These are phyloP conservation scores for Chaetodon trifascialis DNA, from an alignment of 2,113 vertebrate genomes.

Conservation along the genomic window DNA sequence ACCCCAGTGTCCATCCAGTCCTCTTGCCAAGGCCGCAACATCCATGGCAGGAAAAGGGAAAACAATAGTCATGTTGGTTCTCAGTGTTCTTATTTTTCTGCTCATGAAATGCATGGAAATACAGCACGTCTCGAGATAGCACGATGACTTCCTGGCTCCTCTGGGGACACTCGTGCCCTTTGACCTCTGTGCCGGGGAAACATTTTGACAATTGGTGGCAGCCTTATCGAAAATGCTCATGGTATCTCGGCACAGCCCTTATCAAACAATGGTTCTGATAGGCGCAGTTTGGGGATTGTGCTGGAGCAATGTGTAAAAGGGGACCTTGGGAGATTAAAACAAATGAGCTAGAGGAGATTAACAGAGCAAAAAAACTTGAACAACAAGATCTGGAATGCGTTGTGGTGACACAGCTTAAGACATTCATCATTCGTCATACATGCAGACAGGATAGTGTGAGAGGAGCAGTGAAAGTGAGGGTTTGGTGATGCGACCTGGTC, in stretches of 20 bases:
- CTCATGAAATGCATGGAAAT: constrained; percentile 18
- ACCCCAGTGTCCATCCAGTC: not conserved
- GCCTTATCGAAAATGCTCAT: constrained; percentile 57
- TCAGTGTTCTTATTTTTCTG: constrained; percentile 22
- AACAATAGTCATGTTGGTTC: constrained; percentile 51
- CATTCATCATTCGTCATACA: not conserved
- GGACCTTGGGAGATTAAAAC: constrained; percentile 19
- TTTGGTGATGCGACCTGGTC: not conserved
- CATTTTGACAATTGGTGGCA: constrained; percentile 55
- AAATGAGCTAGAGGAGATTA: constrained; percentile 24
- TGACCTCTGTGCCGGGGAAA: constrained; percentile 42
- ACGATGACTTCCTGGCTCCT: constrained; percentile 19
- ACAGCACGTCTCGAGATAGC: constrained; percentile 46
- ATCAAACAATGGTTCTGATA: constrained; percentile 69
- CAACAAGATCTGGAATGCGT: constrained; percentile 11
- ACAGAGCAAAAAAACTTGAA: not conserved
- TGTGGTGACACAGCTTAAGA: not conserved
- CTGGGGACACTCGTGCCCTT: constrained; percentile 12
- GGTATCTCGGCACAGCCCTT: constrained; percentile 10
- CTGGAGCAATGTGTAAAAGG: constrained; percentile 17
- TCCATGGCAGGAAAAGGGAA: constrained; percentile 46
- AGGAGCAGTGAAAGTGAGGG: not conserved
- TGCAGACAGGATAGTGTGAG: not conserved
- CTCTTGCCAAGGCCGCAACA: constrained; percentile 15
- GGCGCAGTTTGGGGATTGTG: constrained; percentile 24